Percentiles rank a stretch among this genome's conserved stretches.
phyloP scores from a whole-genome alignment of 37 sponge, comb jelly and placozoan species.

The Geodia barretti region DNA sequence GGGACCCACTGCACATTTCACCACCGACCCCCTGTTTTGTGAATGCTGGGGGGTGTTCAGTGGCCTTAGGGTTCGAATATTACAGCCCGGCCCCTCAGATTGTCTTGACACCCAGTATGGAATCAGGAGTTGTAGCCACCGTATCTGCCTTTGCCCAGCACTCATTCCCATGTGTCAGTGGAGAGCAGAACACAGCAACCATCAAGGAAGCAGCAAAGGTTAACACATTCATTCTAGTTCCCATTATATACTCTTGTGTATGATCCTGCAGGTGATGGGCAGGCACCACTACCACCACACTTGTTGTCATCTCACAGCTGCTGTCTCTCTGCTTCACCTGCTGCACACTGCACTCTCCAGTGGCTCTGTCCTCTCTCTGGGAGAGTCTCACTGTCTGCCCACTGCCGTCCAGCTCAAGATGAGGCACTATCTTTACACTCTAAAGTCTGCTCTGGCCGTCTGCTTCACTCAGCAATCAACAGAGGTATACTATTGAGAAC shows the following conservation, averaged over 20 bases:
- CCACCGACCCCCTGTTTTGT: slow-evolving; percentile 40
- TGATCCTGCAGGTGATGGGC: slow-evolving; percentile 43
- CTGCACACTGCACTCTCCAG: slow-evolving; percentile 25
- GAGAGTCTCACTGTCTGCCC: slow-evolving; percentile 8
- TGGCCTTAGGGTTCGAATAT: slow-evolving; percentile 67
- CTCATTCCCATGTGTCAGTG: not conserved
- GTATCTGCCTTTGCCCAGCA: slow-evolving; percentile 4
- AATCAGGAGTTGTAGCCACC: slow-evolving; percentile 27
- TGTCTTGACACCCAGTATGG: slow-evolving; percentile 35
- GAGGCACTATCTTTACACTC: slow-evolving; percentile 9
- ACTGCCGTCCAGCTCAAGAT: slow-evolving; percentile 9
- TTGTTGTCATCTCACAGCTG: slow-evolving; percentile 1
- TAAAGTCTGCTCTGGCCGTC: slow-evolving; percentile 1
- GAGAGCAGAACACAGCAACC: slow-evolving; percentile 22
- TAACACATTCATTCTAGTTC: not conserved
- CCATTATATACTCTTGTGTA: slow-evolving; percentile 20
- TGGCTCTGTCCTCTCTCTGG: slow-evolving; percentile 35
- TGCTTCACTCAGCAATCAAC: not conserved
- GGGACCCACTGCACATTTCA: not conserved
- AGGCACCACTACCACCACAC: slow-evolving; percentile 40
- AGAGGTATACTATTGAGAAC: not conserved
- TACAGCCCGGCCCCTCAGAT: slow-evolving; percentile 4
- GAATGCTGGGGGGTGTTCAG: slow-evolving; percentile 17
- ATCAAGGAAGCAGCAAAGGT: slow-evolving; percentile 49
- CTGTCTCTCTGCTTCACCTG: slow-evolving; percentile 9